phyloP scores from a whole-genome alignment of 2,888 invertebrate genomes.

The Spodoptera picta region DNA sequence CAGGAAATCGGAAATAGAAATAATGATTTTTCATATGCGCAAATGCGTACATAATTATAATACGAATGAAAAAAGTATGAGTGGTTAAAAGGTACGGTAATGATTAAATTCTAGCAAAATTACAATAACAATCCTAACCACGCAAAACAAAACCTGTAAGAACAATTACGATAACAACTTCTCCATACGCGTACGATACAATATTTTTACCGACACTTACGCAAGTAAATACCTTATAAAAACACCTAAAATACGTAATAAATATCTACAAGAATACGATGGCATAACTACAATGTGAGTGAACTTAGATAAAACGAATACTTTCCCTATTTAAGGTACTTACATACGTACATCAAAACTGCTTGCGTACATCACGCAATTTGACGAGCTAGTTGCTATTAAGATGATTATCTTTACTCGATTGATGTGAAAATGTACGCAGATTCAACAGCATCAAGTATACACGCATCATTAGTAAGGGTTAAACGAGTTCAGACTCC shows the following conservation, averaged over 20 bases:
- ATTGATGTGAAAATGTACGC: conserved; percentile 38
- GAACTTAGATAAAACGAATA: conserved; percentile 36
- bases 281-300: conserved; percentile 34
- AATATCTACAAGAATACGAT: conserved; percentile 27
- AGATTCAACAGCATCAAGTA: conserved; percentile 22
- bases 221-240: conserved; percentile 21
- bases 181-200: neutral
- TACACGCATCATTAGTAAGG: conserved; percentile 34
- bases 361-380: conserved; percentile 46
- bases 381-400: conserved; percentile 34
- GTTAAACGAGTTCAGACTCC: conserved; percentile 31
- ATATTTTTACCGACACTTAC: conserved; percentile 28
- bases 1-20: conserved; percentile 42
- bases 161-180: neutral
- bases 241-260: conserved; percentile 22
- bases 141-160: too few species aligned
- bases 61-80: too few species aligned
- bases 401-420: conserved; percentile 36
- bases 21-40: conserved; percentile 11
- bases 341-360: conserved; percentile 5
- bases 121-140: neutral
- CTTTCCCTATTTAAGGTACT: conserved; percentile 37
- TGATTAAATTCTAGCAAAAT: neutral
- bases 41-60: neutral
- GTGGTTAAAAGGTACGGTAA: too few species aligned